Percentiles rank a stretch among this genome's conserved stretches.
These are phyloP conservation scores for Brachypodius melanocephalos DNA, from an alignment of 2,113 vertebrate genomes.

Conservation along the genomic window DNA sequence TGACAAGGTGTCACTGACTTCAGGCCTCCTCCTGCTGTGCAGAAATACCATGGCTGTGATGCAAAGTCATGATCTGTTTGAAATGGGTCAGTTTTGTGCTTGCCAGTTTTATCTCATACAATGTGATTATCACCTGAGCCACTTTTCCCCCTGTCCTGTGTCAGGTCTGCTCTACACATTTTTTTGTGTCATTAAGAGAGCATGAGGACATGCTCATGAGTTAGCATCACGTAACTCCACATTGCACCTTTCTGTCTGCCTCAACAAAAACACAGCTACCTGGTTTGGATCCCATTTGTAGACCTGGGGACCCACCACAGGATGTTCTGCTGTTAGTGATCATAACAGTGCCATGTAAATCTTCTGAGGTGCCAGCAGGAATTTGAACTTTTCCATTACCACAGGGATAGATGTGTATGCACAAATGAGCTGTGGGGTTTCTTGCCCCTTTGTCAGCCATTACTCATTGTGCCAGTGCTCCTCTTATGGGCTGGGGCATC, in stretches of 20 bases:
- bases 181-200: not conserved
- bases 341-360: not conserved
- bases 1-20: not conserved
- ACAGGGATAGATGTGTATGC: accelerated
- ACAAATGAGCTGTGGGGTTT: accelerated
- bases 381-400: not conserved
- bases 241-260: not conserved
- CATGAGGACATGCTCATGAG: too few species aligned
- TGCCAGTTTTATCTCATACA: not conserved
- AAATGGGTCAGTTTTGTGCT: not conserved
- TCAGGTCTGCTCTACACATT: not conserved
- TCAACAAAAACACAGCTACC: not conserved
- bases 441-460: accelerated
- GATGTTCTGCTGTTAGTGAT: not conserved
- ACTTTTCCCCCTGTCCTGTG: not conserved
- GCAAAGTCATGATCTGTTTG: not conserved
- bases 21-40: not conserved
- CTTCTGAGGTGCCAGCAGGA: not conserved
- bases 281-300: not conserved
- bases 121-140: not conserved
- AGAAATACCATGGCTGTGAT: not conserved
- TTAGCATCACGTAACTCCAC: not conserved
- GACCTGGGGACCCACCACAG: not conserved
- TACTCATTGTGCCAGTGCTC: not conserved
- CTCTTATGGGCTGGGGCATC: not conserved